phyloP scores from a whole-genome alignment of 2,888 invertebrate genomes.

The Drosophila longiperda region DNA sequence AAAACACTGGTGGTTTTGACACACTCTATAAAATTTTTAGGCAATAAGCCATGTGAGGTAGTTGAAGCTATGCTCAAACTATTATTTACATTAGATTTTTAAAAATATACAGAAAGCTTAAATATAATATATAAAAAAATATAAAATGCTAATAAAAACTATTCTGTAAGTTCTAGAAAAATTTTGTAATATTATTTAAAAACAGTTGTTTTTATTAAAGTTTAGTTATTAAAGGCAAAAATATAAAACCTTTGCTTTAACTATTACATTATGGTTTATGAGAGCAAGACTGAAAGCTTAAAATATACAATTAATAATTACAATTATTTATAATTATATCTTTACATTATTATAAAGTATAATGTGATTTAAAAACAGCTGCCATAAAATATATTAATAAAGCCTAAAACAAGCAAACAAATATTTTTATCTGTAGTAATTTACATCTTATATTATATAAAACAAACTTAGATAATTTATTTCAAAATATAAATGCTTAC shows the following conservation, averaged over 20 bases:
- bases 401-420: background rate
- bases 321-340: background rate
- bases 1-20: slow-evolving; percentile 47
- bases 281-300: background rate
- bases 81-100: background rate
- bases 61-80: background rate
- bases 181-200: background rate
- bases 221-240: background rate
- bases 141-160: background rate
- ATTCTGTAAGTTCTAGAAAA: background rate
- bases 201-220: background rate
- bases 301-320: background rate
- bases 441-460: background rate
- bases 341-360: background rate
- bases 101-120: background rate
- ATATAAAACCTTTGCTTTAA: background rate
- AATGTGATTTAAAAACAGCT: background rate
- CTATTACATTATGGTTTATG: no score
- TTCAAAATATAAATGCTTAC: no score
- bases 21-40: slow-evolving; percentile 8
- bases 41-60: background rate
- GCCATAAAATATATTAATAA: background rate
- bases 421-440: background rate
- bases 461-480: no score
- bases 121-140: background rate